Percentiles rank a stretch among this genome's conserved stretches.
These are phyloP conservation scores for Escarpia spicata DNA, from an alignment of 2,888 invertebrate species.

Conservation along the genomic window DNA sequence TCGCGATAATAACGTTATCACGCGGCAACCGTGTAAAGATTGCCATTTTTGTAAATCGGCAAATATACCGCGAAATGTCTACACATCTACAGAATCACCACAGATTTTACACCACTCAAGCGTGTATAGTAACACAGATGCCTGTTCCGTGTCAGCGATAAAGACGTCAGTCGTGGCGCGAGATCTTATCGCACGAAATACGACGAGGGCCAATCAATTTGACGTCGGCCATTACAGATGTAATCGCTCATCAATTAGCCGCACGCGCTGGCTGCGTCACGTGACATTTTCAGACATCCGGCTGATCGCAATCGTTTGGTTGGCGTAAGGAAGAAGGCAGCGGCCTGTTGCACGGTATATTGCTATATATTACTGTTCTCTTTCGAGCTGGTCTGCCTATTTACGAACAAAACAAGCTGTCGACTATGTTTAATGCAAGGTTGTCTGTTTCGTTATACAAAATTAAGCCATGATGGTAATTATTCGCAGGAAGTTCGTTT, in stretches of 20 bases:
- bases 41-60: background rate
- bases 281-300: background rate
- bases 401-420: no score
- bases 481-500: no score
- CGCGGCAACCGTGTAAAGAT: no score
- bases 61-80: background rate
- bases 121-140: background rate
- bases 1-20: no score
- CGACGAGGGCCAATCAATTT: conserved; percentile 2
- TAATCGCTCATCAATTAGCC: conserved; percentile 16
- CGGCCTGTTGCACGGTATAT: background rate
- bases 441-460: no score
- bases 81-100: background rate
- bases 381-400: no score
- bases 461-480: no score
- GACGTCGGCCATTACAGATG: background rate
- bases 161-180: background rate
- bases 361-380: background rate
- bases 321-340: background rate
- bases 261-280: background rate
- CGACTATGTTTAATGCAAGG: no score
- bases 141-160: background rate
- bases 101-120: background rate
- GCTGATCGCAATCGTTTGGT: background rate
- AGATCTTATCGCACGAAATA: conserved; percentile 4